Conservation (phyloP, 2,113 vertebrate genomes). For the Gymnocephalus cernua region DNA sequence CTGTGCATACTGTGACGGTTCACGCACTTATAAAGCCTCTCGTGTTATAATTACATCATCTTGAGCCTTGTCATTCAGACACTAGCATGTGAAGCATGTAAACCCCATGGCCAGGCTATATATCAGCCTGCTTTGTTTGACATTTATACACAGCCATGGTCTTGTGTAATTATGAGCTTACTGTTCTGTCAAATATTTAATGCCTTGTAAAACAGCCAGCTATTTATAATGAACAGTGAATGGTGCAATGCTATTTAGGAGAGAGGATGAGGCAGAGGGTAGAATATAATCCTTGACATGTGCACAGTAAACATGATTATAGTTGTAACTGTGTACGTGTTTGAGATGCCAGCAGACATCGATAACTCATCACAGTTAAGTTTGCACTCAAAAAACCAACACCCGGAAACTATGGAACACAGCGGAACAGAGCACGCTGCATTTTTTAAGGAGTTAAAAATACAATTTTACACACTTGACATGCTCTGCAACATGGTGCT, state of each 20-base stretch:
- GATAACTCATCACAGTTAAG: constrained; percentile 47
- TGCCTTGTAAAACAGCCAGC: constrained; percentile 79
- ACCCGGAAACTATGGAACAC: constrained; percentile 22
- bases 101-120: constrained; percentile 74
- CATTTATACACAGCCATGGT: constrained; percentile 80
- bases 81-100: constrained; percentile 78
- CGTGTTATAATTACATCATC: constrained; percentile 80
- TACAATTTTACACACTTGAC: neutral
- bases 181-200: constrained; percentile 80
- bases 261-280: constrained; percentile 35
- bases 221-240: constrained; percentile 69
- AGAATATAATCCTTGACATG: constrained; percentile 38
- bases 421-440: neutral
- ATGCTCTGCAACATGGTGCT: constrained; percentile 7
- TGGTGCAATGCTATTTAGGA: constrained; percentile 57
- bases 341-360: constrained; percentile 41
- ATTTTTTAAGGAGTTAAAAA: neutral
- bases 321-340: constrained; percentile 14
- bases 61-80: constrained; percentile 75
- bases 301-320: constrained; percentile 50
- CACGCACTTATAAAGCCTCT: constrained; percentile 62
- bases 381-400: constrained; percentile 21
- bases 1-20: constrained; percentile 54
- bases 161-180: constrained; percentile 75
- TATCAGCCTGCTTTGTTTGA: constrained; percentile 81